Percentiles rank a stretch among this genome's conserved stretches.
phyloP scores from a whole-genome alignment of 2,888 invertebrate genomes.

The Melanotus villosus region DNA sequence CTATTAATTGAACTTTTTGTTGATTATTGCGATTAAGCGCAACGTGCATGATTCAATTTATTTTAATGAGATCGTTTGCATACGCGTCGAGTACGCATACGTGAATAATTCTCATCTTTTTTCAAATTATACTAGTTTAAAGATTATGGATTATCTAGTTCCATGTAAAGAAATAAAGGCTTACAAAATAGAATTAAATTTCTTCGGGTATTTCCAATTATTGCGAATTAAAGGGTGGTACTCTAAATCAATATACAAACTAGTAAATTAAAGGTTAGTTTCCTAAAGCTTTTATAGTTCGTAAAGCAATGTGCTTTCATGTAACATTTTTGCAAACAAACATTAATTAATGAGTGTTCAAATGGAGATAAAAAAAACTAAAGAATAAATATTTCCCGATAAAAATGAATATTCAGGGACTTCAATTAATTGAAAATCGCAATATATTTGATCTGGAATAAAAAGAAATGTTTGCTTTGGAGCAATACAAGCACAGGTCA shows the following conservation, averaged over 20 bases:
- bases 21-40: slow-evolving; percentile 64
- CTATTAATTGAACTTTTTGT: slow-evolving; percentile 65
- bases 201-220: too few relatives aligned
- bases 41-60: slow-evolving; percentile 64
- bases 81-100: neutral
- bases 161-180: too few relatives aligned
- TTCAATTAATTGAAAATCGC: slow-evolving; percentile 46
- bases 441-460: slow-evolving; percentile 45
- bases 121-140: too few relatives aligned
- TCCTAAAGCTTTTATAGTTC: too few relatives aligned
- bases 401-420: slow-evolving; percentile 43
- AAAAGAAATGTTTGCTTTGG: slow-evolving; percentile 44
- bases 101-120: too few relatives aligned
- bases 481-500: slow-evolving; percentile 45
- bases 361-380: slow-evolving; percentile 34
- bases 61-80: slow-evolving; percentile 54
- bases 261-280: too few relatives aligned
- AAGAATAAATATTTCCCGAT: slow-evolving; percentile 42
- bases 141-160: too few relatives aligned
- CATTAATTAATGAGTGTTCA: slow-evolving; percentile 41
- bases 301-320: too few relatives aligned
- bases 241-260: too few relatives aligned
- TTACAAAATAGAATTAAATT: too few relatives aligned
- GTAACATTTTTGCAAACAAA: slow-evolving; percentile 8
- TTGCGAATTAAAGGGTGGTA: too few relatives aligned